These are phyloP conservation scores for Mastigias papua DNA, from an alignment of 30 jellyfish, hydroid and myxozoan genomes.

Conservation along the genomic window DNA sequence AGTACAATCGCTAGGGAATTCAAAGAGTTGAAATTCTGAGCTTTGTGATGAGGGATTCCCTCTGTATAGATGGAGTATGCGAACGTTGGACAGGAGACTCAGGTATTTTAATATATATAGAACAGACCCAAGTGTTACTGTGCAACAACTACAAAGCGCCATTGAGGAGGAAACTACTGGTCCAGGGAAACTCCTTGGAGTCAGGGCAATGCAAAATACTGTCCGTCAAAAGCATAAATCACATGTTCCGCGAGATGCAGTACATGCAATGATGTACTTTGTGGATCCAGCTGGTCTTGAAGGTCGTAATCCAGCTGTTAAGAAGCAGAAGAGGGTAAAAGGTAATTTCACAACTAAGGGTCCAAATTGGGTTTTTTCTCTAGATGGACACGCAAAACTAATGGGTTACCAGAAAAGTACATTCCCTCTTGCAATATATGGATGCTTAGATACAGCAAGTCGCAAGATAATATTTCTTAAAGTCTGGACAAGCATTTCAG, in stretches of 20 bases:
- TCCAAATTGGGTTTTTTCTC: conserved; percentile 20
- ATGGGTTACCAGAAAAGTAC: conserved; percentile 75
- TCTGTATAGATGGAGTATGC: conserved; percentile 76
- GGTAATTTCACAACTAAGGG: conserved; percentile 13
- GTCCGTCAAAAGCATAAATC: conserved; percentile 39
- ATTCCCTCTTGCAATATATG: conserved; percentile 75
- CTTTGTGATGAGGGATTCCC: conserved; percentile 64
- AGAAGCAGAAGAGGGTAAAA: conserved; percentile 23
- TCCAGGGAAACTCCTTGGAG: conserved; percentile 66
- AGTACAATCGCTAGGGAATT: conserved; percentile 24
- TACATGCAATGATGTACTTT: background rate
- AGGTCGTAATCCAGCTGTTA: conserved; percentile 24
- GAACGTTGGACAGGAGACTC: conserved; percentile 71
- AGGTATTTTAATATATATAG: conserved; percentile 33
- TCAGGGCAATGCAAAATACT: conserved; percentile 70
- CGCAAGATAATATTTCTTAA: conserved; percentile 51
- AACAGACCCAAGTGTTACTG: conserved; percentile 49
- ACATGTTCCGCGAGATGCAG: conserved; percentile 46
- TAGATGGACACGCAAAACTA: conserved; percentile 74
- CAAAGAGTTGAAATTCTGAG: conserved; percentile 61
- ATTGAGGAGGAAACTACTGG: conserved; percentile 30
- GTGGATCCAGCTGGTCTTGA: conserved; percentile 16
- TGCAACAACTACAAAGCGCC: conserved; percentile 27
- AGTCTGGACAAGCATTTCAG: conserved; percentile 52
- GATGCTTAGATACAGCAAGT: conserved; percentile 63